Conservation (phyloP, 1,140 invertebrate species). For the Euura saliciscinereae region DNA sequence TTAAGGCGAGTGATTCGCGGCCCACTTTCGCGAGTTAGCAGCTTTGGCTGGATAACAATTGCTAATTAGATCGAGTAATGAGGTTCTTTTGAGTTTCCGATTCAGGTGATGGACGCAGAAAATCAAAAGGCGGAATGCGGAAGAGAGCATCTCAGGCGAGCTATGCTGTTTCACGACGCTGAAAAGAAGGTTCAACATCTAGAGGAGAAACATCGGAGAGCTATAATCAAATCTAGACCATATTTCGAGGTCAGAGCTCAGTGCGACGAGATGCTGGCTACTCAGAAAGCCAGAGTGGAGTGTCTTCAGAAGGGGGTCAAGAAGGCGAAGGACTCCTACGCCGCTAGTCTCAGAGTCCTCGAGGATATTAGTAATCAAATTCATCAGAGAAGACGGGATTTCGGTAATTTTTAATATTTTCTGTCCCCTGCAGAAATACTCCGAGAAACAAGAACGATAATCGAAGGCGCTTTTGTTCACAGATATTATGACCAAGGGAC, state of each 20-base stretch:
- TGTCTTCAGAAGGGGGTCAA: slow-evolving; percentile 79
- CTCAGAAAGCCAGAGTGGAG: slow-evolving; percentile 84
- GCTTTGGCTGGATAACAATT: neutral
- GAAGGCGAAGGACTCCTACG: slow-evolving; percentile 81
- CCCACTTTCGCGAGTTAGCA: neutral
- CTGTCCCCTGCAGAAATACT: no score
- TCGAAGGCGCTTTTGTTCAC: neutral
- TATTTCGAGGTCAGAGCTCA: slow-evolving; percentile 91
- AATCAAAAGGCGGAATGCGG: slow-evolving; percentile 86
- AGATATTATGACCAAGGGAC: slow-evolving; percentile 62
- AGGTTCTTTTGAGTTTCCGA: slow-evolving; percentile 21
- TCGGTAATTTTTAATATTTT: slow-evolving; percentile 34
- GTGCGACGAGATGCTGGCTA: slow-evolving; percentile 85
- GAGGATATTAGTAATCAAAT: slow-evolving; percentile 95
- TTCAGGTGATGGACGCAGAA: slow-evolving; percentile 92
- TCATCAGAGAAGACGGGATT: slow-evolving; percentile 72
- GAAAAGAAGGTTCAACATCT: slow-evolving; percentile 78
- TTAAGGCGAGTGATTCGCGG: slow-evolving; percentile 66
- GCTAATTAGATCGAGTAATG: neutral
- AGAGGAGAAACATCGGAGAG: slow-evolving; percentile 77
- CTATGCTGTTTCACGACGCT: slow-evolving; percentile 76
- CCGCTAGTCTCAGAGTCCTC: slow-evolving; percentile 82
- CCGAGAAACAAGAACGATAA: no score
- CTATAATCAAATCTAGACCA: slow-evolving; percentile 84
- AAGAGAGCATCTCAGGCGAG: slow-evolving; percentile 81